Base-by-base conservation (phyloP, 2,113 vertebrate species). In the Dromiciops gliroides region DNA sequence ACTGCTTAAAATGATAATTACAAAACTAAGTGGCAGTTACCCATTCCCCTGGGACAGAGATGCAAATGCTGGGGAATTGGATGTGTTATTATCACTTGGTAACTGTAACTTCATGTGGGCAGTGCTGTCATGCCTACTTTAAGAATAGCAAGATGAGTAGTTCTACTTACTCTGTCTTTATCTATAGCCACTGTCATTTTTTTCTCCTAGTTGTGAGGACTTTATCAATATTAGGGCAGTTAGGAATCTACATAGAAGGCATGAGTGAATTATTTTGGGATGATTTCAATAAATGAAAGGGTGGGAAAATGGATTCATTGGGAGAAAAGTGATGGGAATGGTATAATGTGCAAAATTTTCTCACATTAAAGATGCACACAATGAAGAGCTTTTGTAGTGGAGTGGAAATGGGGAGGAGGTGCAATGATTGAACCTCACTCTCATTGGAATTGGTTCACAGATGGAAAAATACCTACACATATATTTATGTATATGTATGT, bases 1-100 rank as follows among this genome's bases (percentile, higher is more conserved):
- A 94, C 91, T 60, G 67, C 75, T 75, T 75, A 93, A 89, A 90
- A 97, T 10, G 25, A 50, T 89, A 95, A 96, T 31, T 50, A 26
- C n/a, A 91, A 6, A 0, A 0, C 89, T 92, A 94, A 83, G 95
- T 91, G 94, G 93, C 50, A 25, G 89, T 22, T 75, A 50, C 31
- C 91, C 92, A 19, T 89, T 50, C 93, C 48, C 92, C 51, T 14
- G 19, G 28, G 96, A 92, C 3, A 47, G 89, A 96, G 89, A n/a
- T 1, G 51, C 60, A 50, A 75, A 90, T 5, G 31, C 26, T 51
- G 24, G 1, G 53, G 48, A 91, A 37, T 11, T 26, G 0, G 19
- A 26, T 91, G 9, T 24, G 56, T 11, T 5, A 47, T 75, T 51
- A 3, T 0, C 0, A 19, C 9, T 89, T 44, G 49, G 24, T 56